These are phyloP conservation scores for Rapana venosa DNA, from an alignment of 2,888 invertebrate genomes.

Conservation along the genomic window DNA sequence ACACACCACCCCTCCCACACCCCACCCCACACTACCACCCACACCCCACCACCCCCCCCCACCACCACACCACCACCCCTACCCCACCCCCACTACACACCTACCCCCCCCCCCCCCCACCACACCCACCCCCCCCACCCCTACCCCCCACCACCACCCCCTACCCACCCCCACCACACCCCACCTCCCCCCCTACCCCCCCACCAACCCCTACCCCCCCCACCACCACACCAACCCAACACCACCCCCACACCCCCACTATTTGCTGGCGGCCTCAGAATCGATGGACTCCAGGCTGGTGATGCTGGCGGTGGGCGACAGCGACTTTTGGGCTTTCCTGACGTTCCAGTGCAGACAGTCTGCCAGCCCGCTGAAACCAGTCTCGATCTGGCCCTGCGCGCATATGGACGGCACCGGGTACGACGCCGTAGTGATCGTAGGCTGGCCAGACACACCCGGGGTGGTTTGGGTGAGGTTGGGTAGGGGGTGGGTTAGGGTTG, in stretches of 20 bases:
- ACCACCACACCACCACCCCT: too few relatives aligned
- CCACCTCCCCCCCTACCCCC: too few relatives aligned
- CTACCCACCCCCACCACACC: too few relatives aligned
- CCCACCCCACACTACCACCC: too few relatives aligned
- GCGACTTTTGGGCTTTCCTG: slow-evolving; percentile 92
- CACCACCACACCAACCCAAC: too few relatives aligned
- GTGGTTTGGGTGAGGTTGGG: neutral
- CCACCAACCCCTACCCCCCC: too few relatives aligned
- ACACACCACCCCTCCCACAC: too few relatives aligned
- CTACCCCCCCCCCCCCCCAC: too few relatives aligned
- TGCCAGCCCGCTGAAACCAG: slow-evolving; percentile 97
- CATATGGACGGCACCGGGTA: slow-evolving; percentile 98
- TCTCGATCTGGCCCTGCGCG: slow-evolving; percentile 95
- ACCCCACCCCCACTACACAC: too few relatives aligned
- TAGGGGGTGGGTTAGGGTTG: neutral
- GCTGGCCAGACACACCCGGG: slow-evolving; percentile 80
- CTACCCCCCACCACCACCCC: too few relatives aligned
- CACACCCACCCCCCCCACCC: too few relatives aligned
- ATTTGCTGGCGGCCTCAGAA: slow-evolving; percentile 44
- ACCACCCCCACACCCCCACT: neutral
- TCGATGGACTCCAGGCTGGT: slow-evolving; percentile 57
- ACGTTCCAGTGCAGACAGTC: slow-evolving; percentile 99
- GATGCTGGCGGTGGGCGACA: slow-evolving; percentile 79
- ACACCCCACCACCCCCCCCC: too few relatives aligned
- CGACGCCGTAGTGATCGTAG: slow-evolving; percentile 95